These are phyloP conservation scores for Hanleya hanleyi DNA, from an alignment of 2,888 invertebrate species.

Conservation along the genomic window DNA sequence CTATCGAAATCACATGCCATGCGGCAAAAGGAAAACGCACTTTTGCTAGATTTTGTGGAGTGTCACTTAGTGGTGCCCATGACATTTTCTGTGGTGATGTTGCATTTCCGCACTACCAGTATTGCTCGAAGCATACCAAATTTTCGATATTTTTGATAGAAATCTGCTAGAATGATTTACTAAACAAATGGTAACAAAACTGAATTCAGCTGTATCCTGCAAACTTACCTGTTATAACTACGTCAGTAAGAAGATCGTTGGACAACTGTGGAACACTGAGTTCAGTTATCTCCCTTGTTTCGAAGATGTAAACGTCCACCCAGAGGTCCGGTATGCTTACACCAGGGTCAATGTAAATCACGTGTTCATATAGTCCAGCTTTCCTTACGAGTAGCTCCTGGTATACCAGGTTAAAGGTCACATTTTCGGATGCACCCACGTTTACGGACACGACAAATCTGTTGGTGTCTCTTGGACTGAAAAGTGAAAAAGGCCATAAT, in stretches of 20 bases:
- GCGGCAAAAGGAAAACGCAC: too few species aligned
- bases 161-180: too few species aligned
- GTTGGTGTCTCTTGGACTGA: slow-evolving; percentile 79
- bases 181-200: too few species aligned
- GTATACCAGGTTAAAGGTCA: slow-evolving; percentile 82
- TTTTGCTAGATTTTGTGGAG: too few species aligned
- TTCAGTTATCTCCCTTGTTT: slow-evolving; percentile 78
- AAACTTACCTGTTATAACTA: slow-evolving; percentile 8
- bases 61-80: too few species aligned
- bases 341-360: slow-evolving; percentile 82
- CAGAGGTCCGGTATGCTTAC: slow-evolving; percentile 79
- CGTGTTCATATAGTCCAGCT: slow-evolving; percentile 80
- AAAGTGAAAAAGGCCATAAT: not conserved
- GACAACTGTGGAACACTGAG: slow-evolving; percentile 77
- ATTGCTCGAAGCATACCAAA: too few species aligned
- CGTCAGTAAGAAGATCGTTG: slow-evolving; percentile 38
- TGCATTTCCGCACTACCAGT: too few species aligned
- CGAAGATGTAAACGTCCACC: slow-evolving; percentile 80
- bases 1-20: too few species aligned
- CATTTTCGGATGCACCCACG: slow-evolving; percentile 78
- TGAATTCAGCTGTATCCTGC: too few species aligned
- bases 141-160: too few species aligned
- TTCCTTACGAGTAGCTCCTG: slow-evolving; percentile 81
- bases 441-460: slow-evolving; percentile 82
- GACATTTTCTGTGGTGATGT: too few species aligned